phyloP scores from a whole-genome alignment of 2,888 invertebrate species.

The Lottia scabra region DNA sequence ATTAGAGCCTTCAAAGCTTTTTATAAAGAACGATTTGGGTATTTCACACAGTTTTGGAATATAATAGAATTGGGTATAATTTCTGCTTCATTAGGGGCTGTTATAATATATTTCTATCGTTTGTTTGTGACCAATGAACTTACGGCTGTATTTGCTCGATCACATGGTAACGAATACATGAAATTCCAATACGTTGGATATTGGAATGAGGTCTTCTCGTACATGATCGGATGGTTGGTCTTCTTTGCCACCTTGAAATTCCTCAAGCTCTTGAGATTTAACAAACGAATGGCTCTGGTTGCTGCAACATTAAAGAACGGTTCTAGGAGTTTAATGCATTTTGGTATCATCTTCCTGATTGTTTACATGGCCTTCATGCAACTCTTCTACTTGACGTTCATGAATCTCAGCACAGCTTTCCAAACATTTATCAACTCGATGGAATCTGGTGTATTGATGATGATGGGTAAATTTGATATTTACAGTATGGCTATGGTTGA shows the following conservation, averaged over 20 bases:
- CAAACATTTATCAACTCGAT: conserved; percentile 38
- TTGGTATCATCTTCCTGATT: conserved; percentile 66
- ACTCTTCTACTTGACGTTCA: conserved; percentile 65
- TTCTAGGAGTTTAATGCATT: conserved; percentile 58
- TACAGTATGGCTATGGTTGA: conserved; percentile 58
- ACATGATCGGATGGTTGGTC: conserved; percentile 70
- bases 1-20: conserved; percentile 61
- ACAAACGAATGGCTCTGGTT: conserved; percentile 66
- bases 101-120: conserved; percentile 65
- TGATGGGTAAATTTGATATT: conserved; percentile 69
- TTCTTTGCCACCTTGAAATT: conserved; percentile 72
- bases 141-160: conserved; percentile 67
- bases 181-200: conserved; percentile 69
- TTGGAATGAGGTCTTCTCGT: conserved; percentile 70
- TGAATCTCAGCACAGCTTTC: conserved; percentile 48
- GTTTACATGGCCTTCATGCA: conserved; percentile 68
- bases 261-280: conserved; percentile 71
- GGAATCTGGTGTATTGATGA: conserved; percentile 66
- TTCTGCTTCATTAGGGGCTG: conserved; percentile 58
- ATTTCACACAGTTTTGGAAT: conserved; percentile 66
- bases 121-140: conserved; percentile 62
- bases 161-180: conserved; percentile 66
- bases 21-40: conserved; percentile 53
- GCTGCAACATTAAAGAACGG: conserved; percentile 61
- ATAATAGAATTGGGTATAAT: conserved; percentile 60